Base-by-base conservation (phyloP, 2,797 vertebrate species). In the Myoxocephalus aenaeus region DNA sequence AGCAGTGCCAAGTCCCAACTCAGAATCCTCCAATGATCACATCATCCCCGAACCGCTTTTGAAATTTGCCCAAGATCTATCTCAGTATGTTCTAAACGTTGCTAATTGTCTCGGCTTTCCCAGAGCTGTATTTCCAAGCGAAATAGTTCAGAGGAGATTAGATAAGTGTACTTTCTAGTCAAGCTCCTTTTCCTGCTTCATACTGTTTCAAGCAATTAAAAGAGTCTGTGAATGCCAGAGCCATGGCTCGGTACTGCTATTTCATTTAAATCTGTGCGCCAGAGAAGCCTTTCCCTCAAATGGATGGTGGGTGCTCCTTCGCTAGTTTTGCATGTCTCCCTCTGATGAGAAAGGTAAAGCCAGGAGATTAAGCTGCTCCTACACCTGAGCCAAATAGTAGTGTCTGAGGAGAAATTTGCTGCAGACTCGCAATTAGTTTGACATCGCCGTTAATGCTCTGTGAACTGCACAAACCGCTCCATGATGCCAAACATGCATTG, bases 81-180 rank as follows among this genome's bases (percentile, higher is more conserved):
- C 85, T 80, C 75, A 83, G 59, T 87, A 72, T 82, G 53, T 86
- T 83, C 70, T 77, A 75, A 90, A 82, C 77, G 80, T 75, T 87
- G 74, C 79, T 89, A 89, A 90, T 89, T 89, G 82, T 86, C 81
- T 87, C 12, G 17, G 59, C 83, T 86, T 85, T 89, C 87, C 81
- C 70, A 59, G 72, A 81, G 69, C 77, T 82, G 61, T 69, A 76
- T 81, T 89, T 89, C 73, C 29, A 76, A 86, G 67, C 25, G 3
- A 84, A 89, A 84, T 75, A 77, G 80, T 87, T 85, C 74, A 85
- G 74, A 74, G 80, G 79, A 84, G 89, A 91, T 91, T 88, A 92
- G 87, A 89, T 89, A 89, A 91, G 79, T 78, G 58, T 87, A 80
- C 74, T 84, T 88, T 88, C 73, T 77, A 82, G 91, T 89, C 83